A percentile compares a stretch with the other conserved stretches of the same genome.
These are phyloP conservation scores for Drosophila prostipennis DNA, from an alignment of 2,888 invertebrate genomes.

Conservation along the genomic window DNA sequence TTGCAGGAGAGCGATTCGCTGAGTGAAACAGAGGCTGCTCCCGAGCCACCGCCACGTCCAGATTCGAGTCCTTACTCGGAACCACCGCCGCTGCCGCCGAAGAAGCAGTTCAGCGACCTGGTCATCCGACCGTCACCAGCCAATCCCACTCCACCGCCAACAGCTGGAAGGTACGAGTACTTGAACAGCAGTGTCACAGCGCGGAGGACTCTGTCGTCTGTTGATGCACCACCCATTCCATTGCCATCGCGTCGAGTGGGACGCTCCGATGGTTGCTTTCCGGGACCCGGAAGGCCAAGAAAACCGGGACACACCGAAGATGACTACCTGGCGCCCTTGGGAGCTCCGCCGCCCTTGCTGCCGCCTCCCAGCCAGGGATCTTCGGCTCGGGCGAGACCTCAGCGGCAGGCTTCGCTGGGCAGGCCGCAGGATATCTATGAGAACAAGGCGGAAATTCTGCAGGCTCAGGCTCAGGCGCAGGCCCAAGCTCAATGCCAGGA, in stretches of 20 bases:
- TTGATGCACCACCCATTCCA: conserved; percentile 86
- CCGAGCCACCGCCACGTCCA: conserved; percentile 84
- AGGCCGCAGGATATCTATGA: conserved; percentile 81
- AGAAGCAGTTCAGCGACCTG: conserved; percentile 87
- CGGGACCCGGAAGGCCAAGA: conserved; percentile 85
- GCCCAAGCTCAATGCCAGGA: conserved; percentile 36
- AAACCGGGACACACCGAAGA: conserved; percentile 87
- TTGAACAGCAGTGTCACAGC: conserved; percentile 63
- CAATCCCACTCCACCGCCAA: conserved; percentile 38
- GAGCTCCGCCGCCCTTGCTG: conserved; percentile 84
- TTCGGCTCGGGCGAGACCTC: conserved; percentile 74
- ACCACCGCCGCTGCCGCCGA: conserved; percentile 90
- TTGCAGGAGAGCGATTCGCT: conserved; percentile 84
- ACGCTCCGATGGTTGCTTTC: conserved; percentile 85
- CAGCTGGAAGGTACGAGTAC: conserved; percentile 80
- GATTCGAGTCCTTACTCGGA: conserved; percentile 85
- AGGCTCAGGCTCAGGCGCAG: conserved; percentile 67
- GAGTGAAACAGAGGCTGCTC: conserved; percentile 84
- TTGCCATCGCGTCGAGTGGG: conserved; percentile 86
- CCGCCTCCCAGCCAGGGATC: conserved; percentile 84
- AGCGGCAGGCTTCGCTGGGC: conserved; percentile 71
- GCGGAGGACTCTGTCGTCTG: conserved; percentile 40
- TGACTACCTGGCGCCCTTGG: conserved; percentile 89
- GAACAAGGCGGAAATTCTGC: conserved; percentile 82
- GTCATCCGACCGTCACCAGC: conserved; percentile 84